phyloP scores from a whole-genome alignment of 2,797 vertebrate genomes.

The Zenarchopterus dispar region DNA sequence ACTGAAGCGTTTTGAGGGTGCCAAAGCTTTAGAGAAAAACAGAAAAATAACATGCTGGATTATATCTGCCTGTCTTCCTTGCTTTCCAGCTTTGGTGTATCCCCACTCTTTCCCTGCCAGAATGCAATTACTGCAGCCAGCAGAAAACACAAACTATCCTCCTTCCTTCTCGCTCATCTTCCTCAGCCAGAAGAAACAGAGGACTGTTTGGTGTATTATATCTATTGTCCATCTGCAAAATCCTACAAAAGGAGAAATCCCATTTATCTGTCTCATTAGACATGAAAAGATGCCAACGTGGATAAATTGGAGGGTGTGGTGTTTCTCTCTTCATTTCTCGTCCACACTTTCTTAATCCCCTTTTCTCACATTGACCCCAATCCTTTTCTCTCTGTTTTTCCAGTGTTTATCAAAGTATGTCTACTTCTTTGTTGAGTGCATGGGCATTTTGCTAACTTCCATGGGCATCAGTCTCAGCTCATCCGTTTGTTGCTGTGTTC shows the following conservation, averaged over 20 bases:
- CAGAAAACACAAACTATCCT: conserved; percentile 50
- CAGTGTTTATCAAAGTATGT: neutral
- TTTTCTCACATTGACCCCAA: conserved; percentile 22
- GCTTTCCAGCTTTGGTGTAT: conserved; percentile 59
- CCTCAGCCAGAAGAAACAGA: conserved; percentile 21
- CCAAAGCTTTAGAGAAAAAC: conserved; percentile 64
- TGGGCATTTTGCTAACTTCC: conserved; percentile 44
- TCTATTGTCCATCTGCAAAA: conserved; percentile 61
- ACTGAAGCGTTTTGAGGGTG: conserved; percentile 70
- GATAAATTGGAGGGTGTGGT: conserved; percentile 35
- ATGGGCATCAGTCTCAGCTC: conserved; percentile 29
- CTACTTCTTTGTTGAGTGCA: conserved; percentile 16
- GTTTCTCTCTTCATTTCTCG: conserved; percentile 28
- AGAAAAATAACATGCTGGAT: conserved; percentile 65
- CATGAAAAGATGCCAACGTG: conserved; percentile 46
- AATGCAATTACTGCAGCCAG: conserved; percentile 65
- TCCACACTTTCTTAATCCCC: conserved; percentile 9
- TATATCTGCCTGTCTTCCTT: conserved; percentile 68
- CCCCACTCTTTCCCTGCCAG: conserved; percentile 65
- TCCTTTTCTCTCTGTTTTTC: conserved; percentile 27
- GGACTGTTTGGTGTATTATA: conserved; percentile 38
- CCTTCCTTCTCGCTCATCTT: conserved; percentile 38
- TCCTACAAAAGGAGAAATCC: conserved; percentile 54
- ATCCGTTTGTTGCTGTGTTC: conserved; percentile 42
- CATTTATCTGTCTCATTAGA: conserved; percentile 48